These are phyloP conservation scores for Sebastes hubbsi DNA, from an alignment of 2,797 vertebrate species.

Conservation along the genomic window DNA sequence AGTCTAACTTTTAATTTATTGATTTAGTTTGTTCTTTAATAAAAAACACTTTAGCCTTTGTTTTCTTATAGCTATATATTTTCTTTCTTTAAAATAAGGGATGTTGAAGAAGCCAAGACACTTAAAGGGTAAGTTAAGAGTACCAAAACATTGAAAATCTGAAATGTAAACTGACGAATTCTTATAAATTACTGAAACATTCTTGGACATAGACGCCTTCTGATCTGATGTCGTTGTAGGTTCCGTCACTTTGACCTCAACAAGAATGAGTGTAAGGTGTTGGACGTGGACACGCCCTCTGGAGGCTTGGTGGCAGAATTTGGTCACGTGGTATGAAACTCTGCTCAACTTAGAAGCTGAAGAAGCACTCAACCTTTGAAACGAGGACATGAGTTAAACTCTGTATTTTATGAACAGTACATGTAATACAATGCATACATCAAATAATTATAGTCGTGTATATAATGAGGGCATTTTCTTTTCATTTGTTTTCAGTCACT, in stretches of 20 bases:
- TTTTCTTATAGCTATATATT: not conserved
- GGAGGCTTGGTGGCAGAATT: conserved; percentile 91
- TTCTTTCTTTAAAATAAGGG: conserved; percentile 74
- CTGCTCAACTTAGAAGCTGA: not conserved
- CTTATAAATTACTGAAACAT: not conserved
- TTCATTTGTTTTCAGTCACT: conserved; percentile 80
- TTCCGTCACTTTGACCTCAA: conserved; percentile 90
- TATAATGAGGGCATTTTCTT: not conserved
- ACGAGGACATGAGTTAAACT: not conserved
- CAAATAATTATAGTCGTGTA: not conserved
- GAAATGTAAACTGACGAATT: not conserved
- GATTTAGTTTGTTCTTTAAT: not conserved
- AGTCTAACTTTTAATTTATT: not conserved
- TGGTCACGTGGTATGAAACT: conserved; percentile 77
- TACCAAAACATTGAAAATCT: not conserved
- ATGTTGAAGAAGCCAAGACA: conserved; percentile 84
- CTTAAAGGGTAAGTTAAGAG: conserved; percentile 85
- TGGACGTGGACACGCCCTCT: conserved; percentile 89
- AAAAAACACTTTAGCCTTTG: not conserved
- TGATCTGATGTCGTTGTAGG: conserved; percentile 54
- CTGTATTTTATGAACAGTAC: not conserved
- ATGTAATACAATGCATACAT: not conserved
- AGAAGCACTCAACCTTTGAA: not conserved
- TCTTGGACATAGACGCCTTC: not conserved
- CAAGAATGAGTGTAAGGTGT: conserved; percentile 84